Evolutionary conservation across 1,140 invertebrate genomes (phyloP).

Genomic region (Batillaria attramentaria): DNA sequence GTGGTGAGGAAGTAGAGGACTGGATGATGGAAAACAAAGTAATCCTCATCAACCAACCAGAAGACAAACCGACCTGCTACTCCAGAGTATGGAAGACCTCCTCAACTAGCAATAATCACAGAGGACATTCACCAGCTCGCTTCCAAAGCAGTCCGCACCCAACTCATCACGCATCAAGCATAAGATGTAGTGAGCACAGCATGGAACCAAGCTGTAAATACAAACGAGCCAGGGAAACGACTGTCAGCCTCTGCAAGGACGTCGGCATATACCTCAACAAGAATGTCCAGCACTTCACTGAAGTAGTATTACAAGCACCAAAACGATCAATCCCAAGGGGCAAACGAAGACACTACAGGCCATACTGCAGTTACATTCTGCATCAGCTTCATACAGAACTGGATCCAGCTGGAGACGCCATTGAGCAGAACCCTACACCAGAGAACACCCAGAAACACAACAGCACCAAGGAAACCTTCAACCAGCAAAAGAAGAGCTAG

Average conservation of each 20-base stretch:
- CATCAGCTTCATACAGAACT: neutral
- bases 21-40: slow-evolving; percentile 31
- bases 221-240: too few species aligned
- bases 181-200: too few species aligned
- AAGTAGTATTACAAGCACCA: too few species aligned
- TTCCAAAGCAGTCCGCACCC: neutral
- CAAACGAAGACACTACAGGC: too few species aligned
- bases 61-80: slow-evolving; percentile 14
- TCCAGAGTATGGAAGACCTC: slow-evolving; percentile 16
- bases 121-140: slow-evolving; percentile 7
- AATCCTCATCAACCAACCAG: neutral
- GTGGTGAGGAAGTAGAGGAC: slow-evolving; percentile 36
- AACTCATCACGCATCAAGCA: too few species aligned
- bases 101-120: slow-evolving; percentile 17
- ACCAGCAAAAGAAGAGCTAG: slow-evolving; percentile 5
- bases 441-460: slow-evolving; percentile 1
- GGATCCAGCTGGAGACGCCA: neutral
- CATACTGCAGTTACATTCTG: neutral
- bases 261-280: too few species aligned
- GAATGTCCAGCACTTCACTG: too few species aligned
- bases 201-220: too few species aligned
- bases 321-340: too few species aligned
- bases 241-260: too few species aligned
- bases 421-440: neutral
- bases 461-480: too few species aligned